Evolutionary conservation across 2,888 invertebrate genomes (phyloP).

Genomic region (Anthrax anthrax): DNA sequence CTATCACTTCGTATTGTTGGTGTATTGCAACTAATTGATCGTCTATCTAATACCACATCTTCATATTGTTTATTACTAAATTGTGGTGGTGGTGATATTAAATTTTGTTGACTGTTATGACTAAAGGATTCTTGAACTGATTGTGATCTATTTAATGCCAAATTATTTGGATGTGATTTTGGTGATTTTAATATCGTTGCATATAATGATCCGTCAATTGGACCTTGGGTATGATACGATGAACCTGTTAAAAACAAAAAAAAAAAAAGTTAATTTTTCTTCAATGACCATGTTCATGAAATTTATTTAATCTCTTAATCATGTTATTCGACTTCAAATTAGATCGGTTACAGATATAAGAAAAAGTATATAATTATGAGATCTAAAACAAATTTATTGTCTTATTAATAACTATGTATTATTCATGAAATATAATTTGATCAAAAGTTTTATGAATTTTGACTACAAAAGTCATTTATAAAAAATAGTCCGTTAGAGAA

Average conservation of each 20-base stretch:
- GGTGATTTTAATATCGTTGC: constrained; percentile 42
- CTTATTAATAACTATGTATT: too few species aligned
- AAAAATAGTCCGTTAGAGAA: too few species aligned
- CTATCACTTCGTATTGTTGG: constrained; percentile 7
- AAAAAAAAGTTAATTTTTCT: too few species aligned
- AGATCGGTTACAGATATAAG: too few species aligned
- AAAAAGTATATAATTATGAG: too few species aligned
- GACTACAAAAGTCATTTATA: too few species aligned
- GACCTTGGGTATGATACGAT: constrained; percentile 59
- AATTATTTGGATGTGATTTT: constrained; percentile 13
- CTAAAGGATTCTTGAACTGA: background rate
- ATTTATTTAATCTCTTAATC: too few species aligned
- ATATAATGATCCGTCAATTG: constrained; percentile 82
- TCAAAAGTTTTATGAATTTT: too few species aligned
- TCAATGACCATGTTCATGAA: too few species aligned
- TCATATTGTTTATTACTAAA: constrained; percentile 11
- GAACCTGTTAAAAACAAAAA: constrained; percentile 10
- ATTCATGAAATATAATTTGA: too few species aligned
- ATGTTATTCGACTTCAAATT: too few species aligned
- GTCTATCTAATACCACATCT: constrained; percentile 2
- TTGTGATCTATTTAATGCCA: background rate
- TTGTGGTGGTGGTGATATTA: constrained; percentile 15
- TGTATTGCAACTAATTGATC: constrained; percentile 12
- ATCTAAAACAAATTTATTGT: too few species aligned
- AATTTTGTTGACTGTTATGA: background rate